A percentile compares a stretch with the other conserved stretches of the same genome.
Evolutionary conservation across 2,797 vertebrate species (phyloP).

Genomic region (Cirrhinus molitorella): DNA sequence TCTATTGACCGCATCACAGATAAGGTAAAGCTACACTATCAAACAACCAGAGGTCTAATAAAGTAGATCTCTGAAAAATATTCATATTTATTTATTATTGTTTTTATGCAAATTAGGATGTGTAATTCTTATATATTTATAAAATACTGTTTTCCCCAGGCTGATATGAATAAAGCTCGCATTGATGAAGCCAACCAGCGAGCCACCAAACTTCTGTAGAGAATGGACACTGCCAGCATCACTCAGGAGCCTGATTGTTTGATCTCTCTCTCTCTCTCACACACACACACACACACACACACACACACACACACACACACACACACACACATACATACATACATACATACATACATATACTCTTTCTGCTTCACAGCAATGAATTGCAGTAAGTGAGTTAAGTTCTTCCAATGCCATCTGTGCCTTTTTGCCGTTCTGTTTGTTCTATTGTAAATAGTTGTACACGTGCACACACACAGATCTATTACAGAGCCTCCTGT

Average conservation of each 20-base stretch:
- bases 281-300: background rate
- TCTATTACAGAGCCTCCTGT: slow-evolving; percentile 48
- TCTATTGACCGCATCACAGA: slow-evolving; percentile 87
- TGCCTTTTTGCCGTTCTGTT: slow-evolving; percentile 52
- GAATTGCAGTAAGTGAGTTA: slow-evolving; percentile 22
- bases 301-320: background rate
- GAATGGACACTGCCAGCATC: slow-evolving; percentile 26
- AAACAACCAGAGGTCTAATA: background rate
- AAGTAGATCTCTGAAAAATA: background rate
- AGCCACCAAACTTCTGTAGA: slow-evolving; percentile 96
- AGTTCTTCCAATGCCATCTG: slow-evolving; percentile 45
- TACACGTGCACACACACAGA: slow-evolving; percentile 26
- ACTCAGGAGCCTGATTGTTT: slow-evolving; percentile 9
- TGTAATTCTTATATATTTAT: background rate
- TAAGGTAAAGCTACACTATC: slow-evolving; percentile 79
- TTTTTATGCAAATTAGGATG: background rate
- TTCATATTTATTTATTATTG: background rate
- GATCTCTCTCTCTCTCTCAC: background rate
- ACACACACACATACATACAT: background rate
- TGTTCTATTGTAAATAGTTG: slow-evolving; percentile 53
- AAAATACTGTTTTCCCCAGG: slow-evolving; percentile 76
- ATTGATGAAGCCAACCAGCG: slow-evolving; percentile 90
- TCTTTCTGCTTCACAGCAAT: slow-evolving; percentile 23
- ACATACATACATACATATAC: slow-evolving; percentile 7
- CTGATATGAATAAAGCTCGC: slow-evolving; percentile 89